phyloP scores from a whole-genome alignment of 2,113 vertebrate species.

The Hipposideros armiger region DNA sequence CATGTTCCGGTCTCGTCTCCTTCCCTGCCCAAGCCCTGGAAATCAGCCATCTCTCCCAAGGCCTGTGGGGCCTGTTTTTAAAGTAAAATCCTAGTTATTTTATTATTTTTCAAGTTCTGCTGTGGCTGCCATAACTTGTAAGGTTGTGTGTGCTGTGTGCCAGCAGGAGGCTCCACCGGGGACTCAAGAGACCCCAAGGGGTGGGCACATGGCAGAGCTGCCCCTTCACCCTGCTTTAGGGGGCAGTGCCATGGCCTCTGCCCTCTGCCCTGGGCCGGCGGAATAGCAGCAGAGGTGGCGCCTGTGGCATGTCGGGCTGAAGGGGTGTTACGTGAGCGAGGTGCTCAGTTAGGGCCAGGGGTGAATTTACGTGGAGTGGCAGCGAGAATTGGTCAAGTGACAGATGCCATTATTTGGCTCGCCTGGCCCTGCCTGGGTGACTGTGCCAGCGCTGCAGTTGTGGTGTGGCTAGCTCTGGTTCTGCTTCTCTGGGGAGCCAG shows the following conservation, averaged over 20 bases:
- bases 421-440: background rate
- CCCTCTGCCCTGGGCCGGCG: rapidly evolving
- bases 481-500: too few relatives aligned
- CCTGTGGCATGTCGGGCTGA: too few relatives aligned
- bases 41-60: background rate
- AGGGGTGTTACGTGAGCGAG: background rate
- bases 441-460: rapidly evolving
- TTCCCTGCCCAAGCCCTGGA: background rate
- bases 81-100: background rate
- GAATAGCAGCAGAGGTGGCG: background rate
- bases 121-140: background rate
- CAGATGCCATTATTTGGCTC: background rate
- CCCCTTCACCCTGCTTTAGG: too few relatives aligned
- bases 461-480: rapidly evolving
- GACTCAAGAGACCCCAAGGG: background rate
- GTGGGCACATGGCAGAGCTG: background rate
- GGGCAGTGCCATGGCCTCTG: too few relatives aligned
- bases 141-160: background rate
- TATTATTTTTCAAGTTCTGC: background rate
- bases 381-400: background rate
- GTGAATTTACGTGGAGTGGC: rapidly evolving
- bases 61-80: background rate
- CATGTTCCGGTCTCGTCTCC: background rate
- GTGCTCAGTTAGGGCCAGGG: background rate
- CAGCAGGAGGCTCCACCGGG: rapidly evolving